Evolutionary conservation across 2,113 vertebrate genomes (phyloP), one percentile per base, ranked within the genome.

Genomic region (Tyto alba): DNA sequence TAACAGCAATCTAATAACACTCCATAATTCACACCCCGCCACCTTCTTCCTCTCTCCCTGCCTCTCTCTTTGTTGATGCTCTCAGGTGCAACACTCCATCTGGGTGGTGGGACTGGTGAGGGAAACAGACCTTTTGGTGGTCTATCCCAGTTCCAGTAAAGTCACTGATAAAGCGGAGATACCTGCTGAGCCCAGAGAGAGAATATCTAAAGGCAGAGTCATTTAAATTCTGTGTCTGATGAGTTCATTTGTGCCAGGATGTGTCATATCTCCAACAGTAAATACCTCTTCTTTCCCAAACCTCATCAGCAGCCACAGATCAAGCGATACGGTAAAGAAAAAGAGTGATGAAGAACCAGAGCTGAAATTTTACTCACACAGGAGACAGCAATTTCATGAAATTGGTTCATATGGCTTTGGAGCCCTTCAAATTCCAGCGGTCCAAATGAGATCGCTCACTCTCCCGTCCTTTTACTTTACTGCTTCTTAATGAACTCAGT

Each of bases 21-120:
- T 57, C 38, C 60, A 6, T 38, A 76, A 88, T 50, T 90, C 59
- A 45, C 7, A 0, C 22, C 36, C 69, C 8, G 5, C 27, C 63
- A 66, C 63, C 79, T 68, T 38, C 90, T 41, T n/a, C 83, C 82
- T 55, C 50, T 38, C 47, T 60, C 73, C 81, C 56, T 85, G 78
- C 57, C 50, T 83, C 52, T 27, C 25, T 67, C 67, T 56, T 22
- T 78, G 36, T 80, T 80, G 81, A 59, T 87, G 95, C 88, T 94
- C 72, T 88, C 95, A 91, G 90, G 90, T 96, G 80, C 7, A 16
- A 30, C 56, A 32, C 57, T 68, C 90, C 78, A 88, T 56, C 71
- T 82, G 94, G 81, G n/a, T 26, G 55, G 71, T 85, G 82, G 78
- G 90, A 88, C n/a, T 64, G 67, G 80, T 41, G 77, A 93, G 72